Base-by-base conservation (phyloP, 2,113 vertebrate genomes). In the Pongo abelii region DNA sequence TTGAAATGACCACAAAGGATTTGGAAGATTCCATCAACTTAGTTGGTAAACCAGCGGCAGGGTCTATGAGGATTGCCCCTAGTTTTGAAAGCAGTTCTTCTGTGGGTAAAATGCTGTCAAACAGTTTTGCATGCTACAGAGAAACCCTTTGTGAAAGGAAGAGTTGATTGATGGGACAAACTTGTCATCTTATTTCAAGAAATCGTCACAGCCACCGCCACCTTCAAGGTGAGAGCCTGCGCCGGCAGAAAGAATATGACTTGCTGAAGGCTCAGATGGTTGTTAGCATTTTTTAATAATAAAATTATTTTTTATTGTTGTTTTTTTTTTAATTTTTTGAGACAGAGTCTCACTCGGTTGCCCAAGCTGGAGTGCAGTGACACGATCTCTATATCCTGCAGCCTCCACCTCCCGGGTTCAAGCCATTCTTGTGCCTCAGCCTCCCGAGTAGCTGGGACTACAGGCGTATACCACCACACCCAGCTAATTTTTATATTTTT, bases 301-400 rank as follows among this genome's bases (percentile, higher is more conserved):
- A 38, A 40, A 30, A 61, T 61, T 30, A 27, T 61, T 55, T 52
- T 20, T 55, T 5, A 27, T 30, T 46, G 38, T 46, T 46, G 8
- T 61, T 30, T 32, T 30, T 64, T 14, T 57, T 57, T 8, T 8
- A 20, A 55, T 55, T 64, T 64, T 64, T 64, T 32, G 61, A 64
- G 61, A 64, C 13, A 5, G 27, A 64, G 61, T 30, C 61, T 64
- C 5, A 0, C 61, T 14, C 12, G 6, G 61, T 64, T 2, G 27
- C 61, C 27, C 61, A 64, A 27, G 30, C 61, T 32, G 61, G 61
- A 64, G 61, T 64, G 27, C 27, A 32, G 61, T 64, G 61, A 27
- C 12, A 2, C 61, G 0, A 14, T 32, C 61, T 64, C 61, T 1
- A 0, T 64, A 32, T 13, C 27, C 2, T 64, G 61, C 27, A 6